Conservation (phyloP, 2,113 vertebrate species). For the Oryzias curvinotus region DNA sequence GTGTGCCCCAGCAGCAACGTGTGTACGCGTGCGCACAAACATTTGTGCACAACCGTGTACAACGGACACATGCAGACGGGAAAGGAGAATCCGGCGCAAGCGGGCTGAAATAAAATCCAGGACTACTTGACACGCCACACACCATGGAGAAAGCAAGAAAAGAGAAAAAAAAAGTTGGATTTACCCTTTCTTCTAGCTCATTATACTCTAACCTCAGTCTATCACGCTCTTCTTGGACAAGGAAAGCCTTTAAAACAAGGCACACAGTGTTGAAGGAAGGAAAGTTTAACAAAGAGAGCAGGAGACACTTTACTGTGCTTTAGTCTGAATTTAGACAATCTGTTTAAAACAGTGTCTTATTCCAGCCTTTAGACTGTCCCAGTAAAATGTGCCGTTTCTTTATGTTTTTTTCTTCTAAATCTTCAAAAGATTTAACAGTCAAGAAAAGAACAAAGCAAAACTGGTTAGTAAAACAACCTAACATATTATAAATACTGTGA, state of each 20-base stretch:
- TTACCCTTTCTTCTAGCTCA: slow-evolving; percentile 90
- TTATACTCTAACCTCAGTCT: slow-evolving; percentile 86
- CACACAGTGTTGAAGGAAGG: slow-evolving; percentile 70
- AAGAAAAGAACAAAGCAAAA: no score
- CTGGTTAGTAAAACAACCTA: no score
- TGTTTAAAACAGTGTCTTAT: no score
- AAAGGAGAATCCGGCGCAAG: slow-evolving; percentile 62
- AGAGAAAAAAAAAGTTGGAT: slow-evolving; percentile 72
- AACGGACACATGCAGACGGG: slow-evolving; percentile 47
- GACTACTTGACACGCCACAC: slow-evolving; percentile 67
- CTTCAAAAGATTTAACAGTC: no score
- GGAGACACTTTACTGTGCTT: slow-evolving; percentile 19
- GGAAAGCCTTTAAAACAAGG: slow-evolving; percentile 82
- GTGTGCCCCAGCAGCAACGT: slow-evolving; percentile 24
- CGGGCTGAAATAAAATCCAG: slow-evolving; percentile 62
- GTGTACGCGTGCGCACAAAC: slow-evolving; percentile 43
- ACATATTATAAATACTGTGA: no score
- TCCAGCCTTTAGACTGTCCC: no score
- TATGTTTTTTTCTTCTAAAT: no score
- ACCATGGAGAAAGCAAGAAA: slow-evolving; percentile 51
- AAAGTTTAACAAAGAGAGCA: slow-evolving; percentile 43
- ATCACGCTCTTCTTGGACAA: slow-evolving; percentile 82
- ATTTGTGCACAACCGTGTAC: slow-evolving; percentile 43
- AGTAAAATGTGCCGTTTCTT: no score
- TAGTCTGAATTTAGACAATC: no score